These are phyloP conservation scores for Capra hircus DNA, from an alignment of 2,113 vertebrate genomes.

Conservation along the genomic window DNA sequence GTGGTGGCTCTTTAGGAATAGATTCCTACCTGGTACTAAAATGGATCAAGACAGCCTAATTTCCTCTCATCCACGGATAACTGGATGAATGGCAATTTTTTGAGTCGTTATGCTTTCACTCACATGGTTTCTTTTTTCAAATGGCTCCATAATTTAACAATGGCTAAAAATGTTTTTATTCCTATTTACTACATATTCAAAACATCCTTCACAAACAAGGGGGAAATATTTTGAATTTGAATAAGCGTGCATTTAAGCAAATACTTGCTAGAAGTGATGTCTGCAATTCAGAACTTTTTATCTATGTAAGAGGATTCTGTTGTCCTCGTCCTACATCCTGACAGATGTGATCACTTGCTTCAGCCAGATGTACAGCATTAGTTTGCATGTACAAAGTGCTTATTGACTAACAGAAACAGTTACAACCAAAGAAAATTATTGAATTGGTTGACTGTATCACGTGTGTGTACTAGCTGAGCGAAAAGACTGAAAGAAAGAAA, in stretches of 20 bases:
- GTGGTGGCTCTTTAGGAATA: neutral
- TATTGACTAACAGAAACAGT: neutral
- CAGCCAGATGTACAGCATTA: neutral
- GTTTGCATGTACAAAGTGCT: neutral
- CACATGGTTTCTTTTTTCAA: neutral
- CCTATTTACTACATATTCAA: neutral
- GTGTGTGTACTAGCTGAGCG: neutral
- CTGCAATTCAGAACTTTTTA: neutral
- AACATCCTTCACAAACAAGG: neutral
- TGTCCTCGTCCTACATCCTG: neutral
- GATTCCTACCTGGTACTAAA: neutral
- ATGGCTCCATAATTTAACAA: neutral
- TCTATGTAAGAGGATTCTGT: neutral
- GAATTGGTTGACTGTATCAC: neutral
- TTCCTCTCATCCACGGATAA: neutral
- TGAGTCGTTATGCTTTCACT: neutral
- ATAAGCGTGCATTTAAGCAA: slow-evolving; percentile 13
- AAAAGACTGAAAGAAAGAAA: neutral
- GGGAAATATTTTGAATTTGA: neutral
- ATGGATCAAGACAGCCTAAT: neutral
- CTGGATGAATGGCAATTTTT: neutral
- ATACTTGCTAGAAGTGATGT: neutral
- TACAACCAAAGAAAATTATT: neutral
- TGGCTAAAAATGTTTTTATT: neutral
- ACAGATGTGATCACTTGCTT: neutral